Conservation (phyloP, 2,888 invertebrate genomes). For the Dasysyrphus albostriatus region DNA sequence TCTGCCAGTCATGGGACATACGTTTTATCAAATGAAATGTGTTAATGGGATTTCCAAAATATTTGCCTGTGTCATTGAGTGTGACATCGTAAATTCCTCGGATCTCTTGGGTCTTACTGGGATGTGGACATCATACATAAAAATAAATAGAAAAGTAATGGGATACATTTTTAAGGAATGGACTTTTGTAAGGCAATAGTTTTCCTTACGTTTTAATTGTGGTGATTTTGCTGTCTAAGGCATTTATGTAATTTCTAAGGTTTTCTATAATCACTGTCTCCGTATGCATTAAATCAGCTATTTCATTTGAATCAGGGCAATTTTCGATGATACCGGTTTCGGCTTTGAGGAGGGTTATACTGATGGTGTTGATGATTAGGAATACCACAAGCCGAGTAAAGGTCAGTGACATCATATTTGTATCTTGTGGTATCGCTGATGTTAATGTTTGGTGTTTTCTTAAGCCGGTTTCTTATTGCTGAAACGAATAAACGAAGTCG, state of each 20-base stretch:
- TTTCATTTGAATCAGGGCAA: slow-evolving; percentile 56
- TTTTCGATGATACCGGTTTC: slow-evolving; percentile 25
- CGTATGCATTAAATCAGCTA: slow-evolving; percentile 78
- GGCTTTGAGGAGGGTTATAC: neutral
- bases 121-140: neutral
- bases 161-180: neutral
- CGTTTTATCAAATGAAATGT: slow-evolving; percentile 96
- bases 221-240: slow-evolving; percentile 77
- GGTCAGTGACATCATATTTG: slow-evolving; percentile 55
- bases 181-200: neutral
- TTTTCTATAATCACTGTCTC: slow-evolving; percentile 79
- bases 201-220: slow-evolving; percentile 77
- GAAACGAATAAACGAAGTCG: neutral
- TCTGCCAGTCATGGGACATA: slow-evolving; percentile 92
- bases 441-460: no score
- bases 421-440: neutral
- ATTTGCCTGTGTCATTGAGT: slow-evolving; percentile 75
- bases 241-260: slow-evolving; percentile 78
- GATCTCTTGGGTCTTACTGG: slow-evolving; percentile 77
- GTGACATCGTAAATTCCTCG: slow-evolving; percentile 78
- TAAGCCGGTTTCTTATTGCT: neutral
- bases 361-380: slow-evolving; percentile 23
- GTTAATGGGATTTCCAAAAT: slow-evolving; percentile 94
- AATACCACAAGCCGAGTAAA: slow-evolving; percentile 2
- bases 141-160: neutral